Evolutionary conservation across 2,797 vertebrate genomes (phyloP), one percentile per base, ranked within the genome.

Genomic region (Trachops cirrhosus): DNA sequence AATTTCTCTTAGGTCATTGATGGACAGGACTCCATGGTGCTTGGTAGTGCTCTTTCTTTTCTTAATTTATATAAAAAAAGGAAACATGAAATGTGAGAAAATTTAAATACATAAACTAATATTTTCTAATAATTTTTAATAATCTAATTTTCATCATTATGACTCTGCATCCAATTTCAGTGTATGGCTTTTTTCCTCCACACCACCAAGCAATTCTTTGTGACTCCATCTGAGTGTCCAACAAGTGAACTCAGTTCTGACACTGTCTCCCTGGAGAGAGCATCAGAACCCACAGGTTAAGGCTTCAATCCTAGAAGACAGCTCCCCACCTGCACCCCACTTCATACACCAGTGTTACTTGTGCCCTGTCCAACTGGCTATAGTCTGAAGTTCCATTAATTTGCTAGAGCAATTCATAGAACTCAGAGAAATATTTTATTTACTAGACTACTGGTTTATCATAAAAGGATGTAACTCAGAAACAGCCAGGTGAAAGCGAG

Each of bases 81-180:
- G 29, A 44, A 74, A 62, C 41, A 11, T 1, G 57, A 91, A 78
- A 75, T 52, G n/a, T 21, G 37, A 52, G 18, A 79, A 79, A 75
- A 90, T 71, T 14, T 32, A 83, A 89, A 52, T n/a, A 70, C 6
- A 64, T 86, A 88, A 83, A 73, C 7, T 34, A 85, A 93, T 0
- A 78, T 39, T 91, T 95, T 78, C 32, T 50, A 82, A 41, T 67
- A 82, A 44, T 37, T 54, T 48, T 94, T 52, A 78, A 74, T 62
- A 83, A 89, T 90, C 22, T 87, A 78, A 93, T 87, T 91, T 80
- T 83, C 67, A 71, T 79, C 26, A 94, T 80, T 32, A 86, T 32
- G 14, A 9, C 86, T 86, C 37, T 74, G 44, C 5, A 54, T 14
- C 37, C 14, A 46, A 22, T 80, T 91, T 39, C 16, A 29, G 41